Conservation (phyloP, 64 coral and sea anemone genomes). For the Montipora efflorescens region DNA sequence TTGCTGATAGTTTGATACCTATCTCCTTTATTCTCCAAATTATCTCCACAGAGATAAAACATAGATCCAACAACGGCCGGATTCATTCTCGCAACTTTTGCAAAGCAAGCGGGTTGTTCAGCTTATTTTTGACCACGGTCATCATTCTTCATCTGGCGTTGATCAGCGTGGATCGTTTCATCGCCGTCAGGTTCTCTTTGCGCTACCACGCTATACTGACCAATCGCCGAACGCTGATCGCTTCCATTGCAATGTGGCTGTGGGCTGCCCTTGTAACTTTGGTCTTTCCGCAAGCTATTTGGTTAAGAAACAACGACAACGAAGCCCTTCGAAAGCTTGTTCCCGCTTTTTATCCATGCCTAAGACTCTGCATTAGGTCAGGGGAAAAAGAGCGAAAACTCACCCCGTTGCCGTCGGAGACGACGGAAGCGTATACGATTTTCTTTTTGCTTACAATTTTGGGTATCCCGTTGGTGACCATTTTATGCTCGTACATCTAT, state of each 20-base stretch:
- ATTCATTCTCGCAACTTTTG: background rate
- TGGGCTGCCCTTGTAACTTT: background rate
- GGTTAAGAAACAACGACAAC: too few relatives aligned
- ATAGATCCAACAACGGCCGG: background rate
- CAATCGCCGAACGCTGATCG: slow-evolving; percentile 8
- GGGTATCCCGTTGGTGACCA: background rate
- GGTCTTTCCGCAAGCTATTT: background rate
- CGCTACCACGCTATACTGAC: background rate
- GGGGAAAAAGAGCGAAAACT: too few relatives aligned
- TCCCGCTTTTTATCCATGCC: background rate
- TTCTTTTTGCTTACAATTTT: background rate
- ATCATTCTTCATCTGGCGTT: slow-evolving; percentile 22
- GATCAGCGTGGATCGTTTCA: slow-evolving; percentile 21
- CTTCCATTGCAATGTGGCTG: background rate
- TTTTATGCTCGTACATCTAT: background rate
- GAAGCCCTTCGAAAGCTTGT: background rate
- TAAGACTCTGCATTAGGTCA: background rate
- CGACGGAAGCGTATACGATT: too few relatives aligned
- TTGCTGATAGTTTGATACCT: slow-evolving; percentile 8
- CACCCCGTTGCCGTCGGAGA: too few relatives aligned
- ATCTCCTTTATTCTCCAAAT: background rate
- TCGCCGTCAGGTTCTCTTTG: background rate
- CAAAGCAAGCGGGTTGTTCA: background rate
- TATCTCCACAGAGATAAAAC: too few relatives aligned
- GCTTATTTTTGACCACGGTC: background rate